Conservation (phyloP, 2,113 vertebrate species). For the Pluvialis apricaria region DNA sequence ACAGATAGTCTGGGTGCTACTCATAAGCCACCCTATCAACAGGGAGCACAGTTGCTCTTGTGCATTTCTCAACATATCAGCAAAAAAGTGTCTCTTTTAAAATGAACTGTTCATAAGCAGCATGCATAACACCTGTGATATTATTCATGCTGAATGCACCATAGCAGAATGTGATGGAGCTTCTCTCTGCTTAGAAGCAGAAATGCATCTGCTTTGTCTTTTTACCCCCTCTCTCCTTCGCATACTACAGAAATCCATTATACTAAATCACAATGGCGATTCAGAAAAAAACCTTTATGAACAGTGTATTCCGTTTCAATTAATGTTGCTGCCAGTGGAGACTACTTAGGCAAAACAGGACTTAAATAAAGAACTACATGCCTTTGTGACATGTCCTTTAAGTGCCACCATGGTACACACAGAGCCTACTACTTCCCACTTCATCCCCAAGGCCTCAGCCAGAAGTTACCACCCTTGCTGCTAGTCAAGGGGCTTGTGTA, state of each 20-base stretch:
- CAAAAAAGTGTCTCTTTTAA: background rate
- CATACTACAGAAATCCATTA: background rate
- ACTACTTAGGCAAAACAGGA: background rate
- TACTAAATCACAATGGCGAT: background rate
- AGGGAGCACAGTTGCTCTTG: background rate
- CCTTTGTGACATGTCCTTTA: background rate
- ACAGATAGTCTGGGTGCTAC: background rate
- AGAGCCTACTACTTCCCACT: background rate
- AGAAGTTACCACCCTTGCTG: background rate
- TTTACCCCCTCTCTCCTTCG: background rate
- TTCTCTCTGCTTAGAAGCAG: background rate
- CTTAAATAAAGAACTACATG: background rate
- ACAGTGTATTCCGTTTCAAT: background rate
- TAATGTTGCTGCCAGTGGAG: background rate
- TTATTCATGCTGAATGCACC: background rate
- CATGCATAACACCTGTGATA: background rate
- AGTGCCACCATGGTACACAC: background rate
- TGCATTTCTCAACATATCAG: background rate
- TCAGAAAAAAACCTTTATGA: background rate
- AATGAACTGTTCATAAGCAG: background rate
- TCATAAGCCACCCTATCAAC: background rate
- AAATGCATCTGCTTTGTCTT: background rate
- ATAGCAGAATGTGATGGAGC: background rate
- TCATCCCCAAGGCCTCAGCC: background rate
- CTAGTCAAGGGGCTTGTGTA: background rate